phyloP scores from a whole-genome alignment of 1,140 invertebrate genomes.

The Achroia grisella region DNA sequence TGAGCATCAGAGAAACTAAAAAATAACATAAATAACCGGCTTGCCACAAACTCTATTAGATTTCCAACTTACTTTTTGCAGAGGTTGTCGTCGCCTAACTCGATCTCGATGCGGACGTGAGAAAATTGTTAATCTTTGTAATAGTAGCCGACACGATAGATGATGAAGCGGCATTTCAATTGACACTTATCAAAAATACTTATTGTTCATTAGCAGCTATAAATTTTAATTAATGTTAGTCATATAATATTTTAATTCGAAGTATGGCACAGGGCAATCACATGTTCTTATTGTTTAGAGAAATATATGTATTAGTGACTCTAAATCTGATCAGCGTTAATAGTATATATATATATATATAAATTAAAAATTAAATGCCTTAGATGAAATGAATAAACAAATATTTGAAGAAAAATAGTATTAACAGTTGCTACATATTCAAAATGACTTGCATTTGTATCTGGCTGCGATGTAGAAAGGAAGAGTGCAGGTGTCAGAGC shows the following conservation, averaged over 20 bases:
- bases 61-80: conserved; percentile 64
- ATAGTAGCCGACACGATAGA: conserved; percentile 32
- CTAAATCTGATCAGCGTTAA: no score
- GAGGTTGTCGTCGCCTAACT: conserved; percentile 55
- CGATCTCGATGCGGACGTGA: conserved; percentile 59
- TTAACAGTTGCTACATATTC: conserved; percentile 10
- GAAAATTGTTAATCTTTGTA: conserved; percentile 58
- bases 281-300: no score
- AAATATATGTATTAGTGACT: no score
- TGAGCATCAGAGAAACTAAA: conserved; percentile 47
- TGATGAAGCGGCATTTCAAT: conserved; percentile 28
- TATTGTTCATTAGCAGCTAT: neutral
- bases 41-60: conserved; percentile 67
- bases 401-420: conserved; percentile 6
- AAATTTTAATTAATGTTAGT: no score
- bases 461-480: conserved; percentile 54
- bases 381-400: no score
- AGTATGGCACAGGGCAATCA: no score
- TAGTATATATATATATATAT: no score
- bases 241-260: no score
- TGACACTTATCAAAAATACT: neutral
- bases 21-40: conserved; percentile 56
- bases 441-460: conserved; percentile 19
- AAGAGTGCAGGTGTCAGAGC: conserved; percentile 60
- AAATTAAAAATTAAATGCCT: no score